These are phyloP conservation scores for Macropus fuliginosus DNA, from an alignment of 2,797 vertebrate genomes.

Conservation along the genomic window DNA sequence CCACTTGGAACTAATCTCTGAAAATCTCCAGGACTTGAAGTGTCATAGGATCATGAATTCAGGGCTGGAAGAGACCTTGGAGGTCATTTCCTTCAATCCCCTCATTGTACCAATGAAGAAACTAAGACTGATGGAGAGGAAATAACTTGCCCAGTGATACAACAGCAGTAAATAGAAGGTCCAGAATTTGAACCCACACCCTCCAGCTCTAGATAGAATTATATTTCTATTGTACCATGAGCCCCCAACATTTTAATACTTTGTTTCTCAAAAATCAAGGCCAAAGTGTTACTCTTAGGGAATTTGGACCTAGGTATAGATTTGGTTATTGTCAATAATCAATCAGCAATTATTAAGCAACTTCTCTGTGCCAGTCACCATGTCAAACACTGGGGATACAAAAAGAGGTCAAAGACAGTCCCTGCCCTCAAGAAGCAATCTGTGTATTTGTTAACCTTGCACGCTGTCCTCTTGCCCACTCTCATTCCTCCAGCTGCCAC, in stretches of 20 bases:
- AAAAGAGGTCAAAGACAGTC: background rate
- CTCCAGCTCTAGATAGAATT: background rate
- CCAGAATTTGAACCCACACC: background rate
- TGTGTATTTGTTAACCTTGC: background rate
- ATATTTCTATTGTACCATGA: background rate
- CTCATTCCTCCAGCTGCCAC: background rate
- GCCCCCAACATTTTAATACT: background rate
- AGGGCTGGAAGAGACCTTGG: background rate
- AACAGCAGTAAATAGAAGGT: background rate
- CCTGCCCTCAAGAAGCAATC: background rate
- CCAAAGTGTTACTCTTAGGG: conserved; percentile 5
- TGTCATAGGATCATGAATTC: conserved; percentile 30
- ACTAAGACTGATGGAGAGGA: background rate
- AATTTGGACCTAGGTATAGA: background rate
- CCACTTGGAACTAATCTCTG: conserved; percentile 29
- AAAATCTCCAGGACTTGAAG: conserved; percentile 44
- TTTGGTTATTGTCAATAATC: conserved; percentile 19
- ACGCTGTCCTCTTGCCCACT: background rate
- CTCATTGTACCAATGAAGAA: background rate
- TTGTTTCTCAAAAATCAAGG: conserved; percentile 44
- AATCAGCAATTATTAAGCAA: background rate
- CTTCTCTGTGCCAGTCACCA: background rate
- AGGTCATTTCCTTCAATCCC: background rate
- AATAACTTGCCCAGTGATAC: background rate
- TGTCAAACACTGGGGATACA: background rate